A percentile compares a stretch with the other conserved stretches of the same genome.
Conservation (phyloP, 1,140 invertebrate species). For the Kradibia gibbosae region DNA sequence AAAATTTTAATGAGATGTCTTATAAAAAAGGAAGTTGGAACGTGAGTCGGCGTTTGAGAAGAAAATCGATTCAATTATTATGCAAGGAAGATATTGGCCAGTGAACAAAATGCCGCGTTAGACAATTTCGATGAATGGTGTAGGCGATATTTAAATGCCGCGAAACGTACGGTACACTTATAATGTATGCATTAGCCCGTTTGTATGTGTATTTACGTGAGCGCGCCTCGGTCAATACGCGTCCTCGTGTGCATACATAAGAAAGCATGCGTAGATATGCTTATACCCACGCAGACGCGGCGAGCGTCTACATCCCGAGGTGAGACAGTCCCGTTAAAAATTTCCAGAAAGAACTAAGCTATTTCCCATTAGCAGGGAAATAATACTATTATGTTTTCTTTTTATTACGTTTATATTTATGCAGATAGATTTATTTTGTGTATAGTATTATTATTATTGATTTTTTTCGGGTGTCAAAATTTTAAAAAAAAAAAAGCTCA, state of each 20-base stretch:
- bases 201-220: background rate
- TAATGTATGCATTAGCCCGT: background rate
- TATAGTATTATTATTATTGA: constrained; percentile 11
- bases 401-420: constrained; percentile 46
- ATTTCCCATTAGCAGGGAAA: constrained; percentile 2
- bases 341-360: constrained; percentile 44
- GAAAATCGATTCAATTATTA: constrained; percentile 11
- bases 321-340: constrained; percentile 43
- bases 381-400: constrained; percentile 23
- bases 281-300: no score
- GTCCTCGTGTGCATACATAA: background rate
- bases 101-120: constrained; percentile 47
- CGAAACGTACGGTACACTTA: constrained; percentile 23
- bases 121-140: constrained; percentile 47
- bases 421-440: constrained; percentile 33
- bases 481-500: no score
- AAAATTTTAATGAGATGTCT: constrained; percentile 10
- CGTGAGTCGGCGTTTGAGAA: background rate
- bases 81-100: constrained; percentile 43
- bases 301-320: constrained; percentile 24
- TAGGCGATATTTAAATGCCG: constrained; percentile 36
- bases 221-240: background rate
- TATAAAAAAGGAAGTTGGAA: constrained; percentile 14
- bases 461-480: constrained; percentile 23
- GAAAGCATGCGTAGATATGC: background rate